Evolutionary conservation across 2,113 vertebrate species (phyloP).

Genomic region (Paradoxurus hermaphroditus): DNA sequence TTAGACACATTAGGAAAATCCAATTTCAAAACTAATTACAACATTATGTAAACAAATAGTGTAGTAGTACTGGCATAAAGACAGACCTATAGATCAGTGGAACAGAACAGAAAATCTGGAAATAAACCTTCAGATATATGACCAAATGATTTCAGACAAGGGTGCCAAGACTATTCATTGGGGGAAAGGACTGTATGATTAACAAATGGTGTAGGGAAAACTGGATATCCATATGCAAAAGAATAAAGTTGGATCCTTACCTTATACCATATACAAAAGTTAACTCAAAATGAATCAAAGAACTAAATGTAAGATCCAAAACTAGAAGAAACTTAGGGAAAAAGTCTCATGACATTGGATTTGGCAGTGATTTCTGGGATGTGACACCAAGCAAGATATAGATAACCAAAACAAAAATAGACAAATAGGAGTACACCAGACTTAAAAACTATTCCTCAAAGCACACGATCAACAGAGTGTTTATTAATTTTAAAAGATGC

Average conservation of each 20-base stretch:
- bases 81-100: not conserved
- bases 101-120: not conserved
- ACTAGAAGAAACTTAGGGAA: not conserved
- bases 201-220: not conserved
- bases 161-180: not conserved
- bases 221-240: not conserved
- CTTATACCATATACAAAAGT: not conserved
- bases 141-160: not conserved
- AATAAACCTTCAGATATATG: not conserved
- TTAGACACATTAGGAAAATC: not conserved
- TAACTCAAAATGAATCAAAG: not conserved
- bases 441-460: not conserved
- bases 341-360: not conserved
- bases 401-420: not conserved
- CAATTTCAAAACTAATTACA: not conserved
- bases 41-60: not conserved
- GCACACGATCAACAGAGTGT: not conserved
- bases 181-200: not conserved
- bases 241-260: not conserved
- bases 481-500: not conserved
- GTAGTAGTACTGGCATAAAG: not conserved
- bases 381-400: not conserved
- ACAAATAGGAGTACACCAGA: not conserved
- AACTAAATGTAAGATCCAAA: not conserved
- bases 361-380: not conserved